Percentiles rank a stretch among this genome's conserved stretches.
Evolutionary conservation across 2,113 vertebrate genomes (phyloP).

Genomic region (Phyllopteryx taeniolatus): DNA sequence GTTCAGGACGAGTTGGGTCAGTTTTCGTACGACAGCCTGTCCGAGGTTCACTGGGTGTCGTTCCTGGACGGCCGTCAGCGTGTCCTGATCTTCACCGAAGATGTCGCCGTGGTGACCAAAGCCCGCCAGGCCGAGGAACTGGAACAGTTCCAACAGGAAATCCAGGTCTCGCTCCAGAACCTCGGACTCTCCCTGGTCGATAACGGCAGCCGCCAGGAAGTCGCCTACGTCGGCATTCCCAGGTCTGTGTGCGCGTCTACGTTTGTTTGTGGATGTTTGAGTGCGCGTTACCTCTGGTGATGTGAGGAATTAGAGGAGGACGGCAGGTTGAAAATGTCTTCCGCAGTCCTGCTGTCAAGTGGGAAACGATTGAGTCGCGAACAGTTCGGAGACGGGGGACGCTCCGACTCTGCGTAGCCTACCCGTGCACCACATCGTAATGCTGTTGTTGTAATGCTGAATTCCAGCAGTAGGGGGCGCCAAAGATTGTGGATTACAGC

Average conservation of each 20-base stretch:
- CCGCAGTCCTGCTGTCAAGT: too few relatives aligned
- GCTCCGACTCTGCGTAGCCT: too few relatives aligned
- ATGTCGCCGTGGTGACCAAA: conserved; percentile 87
- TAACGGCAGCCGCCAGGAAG: conserved; percentile 84
- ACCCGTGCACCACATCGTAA: too few relatives aligned
- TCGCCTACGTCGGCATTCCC: conserved; percentile 91
- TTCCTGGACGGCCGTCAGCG: conserved; percentile 94
- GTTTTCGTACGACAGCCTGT: conserved; percentile 80
- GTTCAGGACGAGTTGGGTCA: conserved; percentile 88
- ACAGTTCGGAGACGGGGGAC: too few relatives aligned
- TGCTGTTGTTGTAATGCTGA: too few relatives aligned
- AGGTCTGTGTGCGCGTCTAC: conserved; percentile 53
- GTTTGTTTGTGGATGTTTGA: too few relatives aligned
- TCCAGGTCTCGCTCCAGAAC: conserved; percentile 86
- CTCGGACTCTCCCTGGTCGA: conserved; percentile 92
- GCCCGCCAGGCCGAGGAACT: conserved; percentile 92
- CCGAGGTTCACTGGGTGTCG: conserved; percentile 91
- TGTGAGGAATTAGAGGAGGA: too few relatives aligned
- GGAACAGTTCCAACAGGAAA: conserved; percentile 88
- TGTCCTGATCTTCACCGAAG: conserved; percentile 91
- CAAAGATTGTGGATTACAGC: too few relatives aligned
- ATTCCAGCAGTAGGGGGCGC: too few relatives aligned
- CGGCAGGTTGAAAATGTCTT: too few relatives aligned
- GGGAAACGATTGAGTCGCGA: too few relatives aligned
- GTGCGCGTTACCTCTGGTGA: too few relatives aligned